Evolutionary conservation across 2,888 invertebrate species (phyloP).

Genomic region (Spodoptera littoralis): DNA sequence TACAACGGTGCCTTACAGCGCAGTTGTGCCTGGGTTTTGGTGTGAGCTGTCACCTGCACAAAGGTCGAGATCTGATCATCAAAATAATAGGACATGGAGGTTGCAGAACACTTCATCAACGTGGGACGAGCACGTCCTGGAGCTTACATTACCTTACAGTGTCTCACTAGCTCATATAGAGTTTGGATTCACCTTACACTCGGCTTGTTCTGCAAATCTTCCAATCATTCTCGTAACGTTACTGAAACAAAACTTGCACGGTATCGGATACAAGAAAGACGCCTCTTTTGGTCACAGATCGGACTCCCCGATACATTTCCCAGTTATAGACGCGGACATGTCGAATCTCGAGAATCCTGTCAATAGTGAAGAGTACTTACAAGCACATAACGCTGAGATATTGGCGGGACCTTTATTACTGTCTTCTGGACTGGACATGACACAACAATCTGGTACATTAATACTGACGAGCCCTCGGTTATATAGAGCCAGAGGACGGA

Average conservation of each 20-base stretch:
- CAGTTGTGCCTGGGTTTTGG: conserved; percentile 98
- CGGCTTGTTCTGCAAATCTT: conserved; percentile 91
- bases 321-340: conserved; percentile 77
- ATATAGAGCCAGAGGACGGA: conserved; percentile 93
- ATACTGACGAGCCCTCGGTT: conserved; percentile 96
- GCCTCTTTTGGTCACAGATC: conserved; percentile 81
- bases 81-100: conserved; percentile 96
- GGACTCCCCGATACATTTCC: conserved; percentile 79
- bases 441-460: conserved; percentile 95
- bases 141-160: conserved; percentile 94
- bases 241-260: conserved; percentile 89
- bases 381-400: conserved; percentile 96
- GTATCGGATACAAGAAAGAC: conserved; percentile 87
- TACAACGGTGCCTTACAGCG: conserved; percentile 91
- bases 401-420: conserved; percentile 96
- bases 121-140: conserved; percentile 97
- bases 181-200: conserved; percentile 94
- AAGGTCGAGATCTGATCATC: conserved; percentile 95
- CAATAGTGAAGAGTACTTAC: conserved; percentile 93
- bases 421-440: conserved; percentile 94
- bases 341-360: conserved; percentile 92
- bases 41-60: conserved; percentile 97
- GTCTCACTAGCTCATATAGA: conserved; percentile 96
- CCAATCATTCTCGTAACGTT: conserved; percentile 94
- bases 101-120: conserved; percentile 96